Evolutionary conservation across 2,888 invertebrate genomes (phyloP).

Genomic region (Thera britannica): DNA sequence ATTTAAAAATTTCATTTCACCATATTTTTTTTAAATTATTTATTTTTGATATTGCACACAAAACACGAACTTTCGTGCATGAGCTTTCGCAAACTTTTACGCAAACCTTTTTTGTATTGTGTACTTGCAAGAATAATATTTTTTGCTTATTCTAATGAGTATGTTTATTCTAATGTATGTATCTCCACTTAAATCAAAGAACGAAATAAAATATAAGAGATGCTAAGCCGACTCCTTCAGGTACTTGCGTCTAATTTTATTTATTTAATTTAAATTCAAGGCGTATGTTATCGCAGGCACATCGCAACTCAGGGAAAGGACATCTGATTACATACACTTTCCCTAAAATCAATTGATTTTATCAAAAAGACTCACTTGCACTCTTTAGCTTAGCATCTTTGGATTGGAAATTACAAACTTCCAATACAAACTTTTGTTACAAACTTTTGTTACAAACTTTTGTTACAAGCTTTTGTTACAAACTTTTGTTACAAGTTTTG

Average conservation of each 20-base stretch:
- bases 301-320: slow-evolving; percentile 29
- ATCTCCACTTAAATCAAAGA: slow-evolving; percentile 21
- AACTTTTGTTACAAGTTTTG: no score
- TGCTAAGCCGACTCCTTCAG: slow-evolving; percentile 7
- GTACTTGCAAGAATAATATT: no score
- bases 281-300: slow-evolving; percentile 28
- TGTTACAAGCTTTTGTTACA: no score
- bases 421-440: no score
- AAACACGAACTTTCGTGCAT: no score
- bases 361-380: slow-evolving; percentile 2
- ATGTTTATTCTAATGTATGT: slow-evolving; percentile 29
- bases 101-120: no score
- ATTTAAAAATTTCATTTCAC: no score
- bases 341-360: slow-evolving; percentile 24
- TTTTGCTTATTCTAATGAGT: slow-evolving; percentile 16
- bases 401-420: no score
- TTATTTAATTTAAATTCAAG: slow-evolving; percentile 17
- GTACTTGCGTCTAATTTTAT: slow-evolving; percentile 20
- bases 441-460: no score
- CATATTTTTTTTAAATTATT: no score
- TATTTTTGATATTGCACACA: no score
- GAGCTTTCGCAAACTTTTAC: no score
- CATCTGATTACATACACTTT: slow-evolving; percentile 12
- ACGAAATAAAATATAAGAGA: slow-evolving; percentile 18
- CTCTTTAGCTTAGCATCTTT: background rate